Base-by-base conservation (phyloP, 1,140 invertebrate species). In the Pseudomyrmex gracilis region DNA sequence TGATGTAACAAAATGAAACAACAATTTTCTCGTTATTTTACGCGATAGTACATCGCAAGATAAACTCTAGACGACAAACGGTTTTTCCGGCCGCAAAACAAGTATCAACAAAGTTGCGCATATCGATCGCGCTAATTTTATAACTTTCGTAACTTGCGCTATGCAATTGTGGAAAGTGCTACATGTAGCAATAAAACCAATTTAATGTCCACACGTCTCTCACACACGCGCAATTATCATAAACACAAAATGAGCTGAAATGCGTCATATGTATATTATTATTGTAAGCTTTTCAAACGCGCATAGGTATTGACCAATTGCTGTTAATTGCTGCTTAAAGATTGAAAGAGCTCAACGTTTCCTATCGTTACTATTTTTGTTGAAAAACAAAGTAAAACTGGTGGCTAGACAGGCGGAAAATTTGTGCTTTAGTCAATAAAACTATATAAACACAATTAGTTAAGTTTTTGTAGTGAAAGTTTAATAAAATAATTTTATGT, bases 51-150 rank as follows among this genome's bases (percentile, higher is more conserved):
- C 15, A 58, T 15, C 45, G 22, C 45, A 66, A 80, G 34, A 70
- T 80, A 71, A 58, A 80, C 66, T 80, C 67, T 70, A 7, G 34
- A 34, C 22, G 53, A 20, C 43, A n/a, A 43, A 80, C 66, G 58
- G 58, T 53, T 80, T 80, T 80, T 80, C 66, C 66, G 53, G 43
- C 55, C 66, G 53, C 76, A 71, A 80, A 34, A 58, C 66, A 53
- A 70, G 55, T 22, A 71, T 80, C 71, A 80, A 58, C 76, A 17
- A 76, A 64, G 60, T 80, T 53, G 66, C 45, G 22, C 66, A 22
- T 71, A 80, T 80, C 76, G 76, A 80, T 43, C 76, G 66, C 43
- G 76, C 66, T 80, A 80, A 80, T 80, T 80, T 70, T 80, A 55
- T 80, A 80, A 80, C 74, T 77, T 77, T 77, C 63, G 49, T 34